These are phyloP conservation scores for Buathra laborator DNA, from an alignment of 2,888 invertebrate genomes.

Conservation along the genomic window DNA sequence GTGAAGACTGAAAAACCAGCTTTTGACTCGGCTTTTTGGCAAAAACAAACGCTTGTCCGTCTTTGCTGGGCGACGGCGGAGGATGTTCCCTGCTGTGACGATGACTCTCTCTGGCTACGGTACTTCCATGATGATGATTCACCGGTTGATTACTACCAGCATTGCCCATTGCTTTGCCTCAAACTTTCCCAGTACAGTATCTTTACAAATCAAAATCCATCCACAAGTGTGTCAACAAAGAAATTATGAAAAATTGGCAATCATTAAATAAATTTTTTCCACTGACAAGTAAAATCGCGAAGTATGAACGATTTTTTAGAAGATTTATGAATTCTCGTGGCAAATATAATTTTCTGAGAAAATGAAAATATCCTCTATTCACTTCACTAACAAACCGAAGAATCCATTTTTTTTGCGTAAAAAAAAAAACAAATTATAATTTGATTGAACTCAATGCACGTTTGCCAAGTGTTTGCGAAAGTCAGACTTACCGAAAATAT, in stretches of 20 bases:
- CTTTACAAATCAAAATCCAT: neutral
- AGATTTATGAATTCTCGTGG: neutral
- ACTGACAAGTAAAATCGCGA: neutral
- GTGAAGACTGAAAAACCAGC: conserved; percentile 89
- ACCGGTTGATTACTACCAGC: conserved; percentile 90
- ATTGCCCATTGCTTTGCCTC: conserved; percentile 90
- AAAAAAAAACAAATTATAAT: conserved; percentile 24
- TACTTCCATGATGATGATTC: conserved; percentile 77
- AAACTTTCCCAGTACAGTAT: conserved; percentile 9
- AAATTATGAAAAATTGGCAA: neutral
- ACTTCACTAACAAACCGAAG: neutral
- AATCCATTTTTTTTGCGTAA: conserved; percentile 44
- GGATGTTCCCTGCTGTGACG: conserved; percentile 84
- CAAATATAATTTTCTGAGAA: neutral
- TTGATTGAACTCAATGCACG: neutral
- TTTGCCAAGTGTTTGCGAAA: neutral
- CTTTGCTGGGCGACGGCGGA: conserved; percentile 88
- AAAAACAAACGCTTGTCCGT: conserved; percentile 93
- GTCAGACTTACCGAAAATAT: conserved; percentile 29
- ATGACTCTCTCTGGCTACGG: conserved; percentile 89
- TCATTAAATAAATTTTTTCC: neutral
- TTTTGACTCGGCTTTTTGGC: conserved; percentile 92
- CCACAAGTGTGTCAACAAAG: neutral
- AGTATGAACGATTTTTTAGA: neutral
- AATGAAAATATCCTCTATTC: neutral